phyloP scores from a whole-genome alignment of 1,140 invertebrate species.

The Campoletis sonorensis region DNA sequence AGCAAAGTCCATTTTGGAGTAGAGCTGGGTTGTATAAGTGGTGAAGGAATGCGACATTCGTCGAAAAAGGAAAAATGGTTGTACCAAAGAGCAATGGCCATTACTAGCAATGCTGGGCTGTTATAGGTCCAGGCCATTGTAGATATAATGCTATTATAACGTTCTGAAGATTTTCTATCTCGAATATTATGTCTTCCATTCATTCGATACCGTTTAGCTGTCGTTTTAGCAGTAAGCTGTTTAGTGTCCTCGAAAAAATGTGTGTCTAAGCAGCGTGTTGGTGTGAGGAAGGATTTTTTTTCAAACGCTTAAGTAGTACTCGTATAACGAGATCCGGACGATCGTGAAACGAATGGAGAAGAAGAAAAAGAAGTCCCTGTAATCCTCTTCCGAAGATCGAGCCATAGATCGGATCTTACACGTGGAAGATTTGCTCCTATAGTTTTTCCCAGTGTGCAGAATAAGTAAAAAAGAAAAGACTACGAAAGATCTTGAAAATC shows the following conservation, averaged over 20 bases:
- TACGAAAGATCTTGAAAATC: neutral
- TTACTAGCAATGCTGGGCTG: neutral
- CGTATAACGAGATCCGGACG: slow-evolving; percentile 56
- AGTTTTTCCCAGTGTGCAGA: neutral
- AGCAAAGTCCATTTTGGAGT: slow-evolving; percentile 1
- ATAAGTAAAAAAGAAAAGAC: neutral
- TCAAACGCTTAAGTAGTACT: slow-evolving; percentile 41
- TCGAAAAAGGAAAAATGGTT: slow-evolving; percentile 11
- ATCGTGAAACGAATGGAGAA: neutral
- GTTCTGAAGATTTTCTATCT: neutral
- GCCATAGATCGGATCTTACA: slow-evolving; percentile 13
- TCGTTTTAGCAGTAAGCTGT: slow-evolving; percentile 6
- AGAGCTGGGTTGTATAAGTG: neutral
- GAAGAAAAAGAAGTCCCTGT: neutral
- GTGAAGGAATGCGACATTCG: slow-evolving; percentile 15
- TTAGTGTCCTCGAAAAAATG: neutral
- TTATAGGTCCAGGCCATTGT: neutral
- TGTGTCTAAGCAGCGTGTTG: too few relatives aligned
- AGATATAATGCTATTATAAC: neutral
- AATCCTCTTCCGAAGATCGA: slow-evolving; percentile 36
- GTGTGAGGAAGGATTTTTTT: neutral
- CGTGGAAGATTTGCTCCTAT: neutral
- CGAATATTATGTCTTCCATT: slow-evolving; percentile 1
- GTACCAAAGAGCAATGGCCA: neutral
- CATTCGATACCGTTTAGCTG: neutral